Percentiles rank a stretch among this genome's conserved stretches.
Conservation (phyloP, 2,888 invertebrate genomes). For the Cheilosia impressa region DNA sequence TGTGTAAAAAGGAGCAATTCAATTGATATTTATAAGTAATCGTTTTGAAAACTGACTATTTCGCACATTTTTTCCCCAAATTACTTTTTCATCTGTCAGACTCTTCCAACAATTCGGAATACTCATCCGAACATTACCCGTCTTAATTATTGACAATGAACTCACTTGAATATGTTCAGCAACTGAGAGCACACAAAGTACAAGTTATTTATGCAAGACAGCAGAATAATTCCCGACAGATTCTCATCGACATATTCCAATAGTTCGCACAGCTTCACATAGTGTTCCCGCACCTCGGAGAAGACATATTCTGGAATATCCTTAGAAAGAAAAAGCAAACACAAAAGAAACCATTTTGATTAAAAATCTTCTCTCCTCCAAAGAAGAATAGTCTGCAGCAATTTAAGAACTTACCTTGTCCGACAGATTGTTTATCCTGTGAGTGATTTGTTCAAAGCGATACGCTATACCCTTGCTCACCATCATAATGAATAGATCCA, state of each 20-base stretch:
- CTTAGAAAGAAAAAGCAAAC: conserved; percentile 52
- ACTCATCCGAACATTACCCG: background rate
- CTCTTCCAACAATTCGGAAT: too few species aligned
- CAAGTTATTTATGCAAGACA: conserved; percentile 89
- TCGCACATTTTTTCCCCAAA: too few species aligned
- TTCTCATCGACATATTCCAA: conserved; percentile 86
- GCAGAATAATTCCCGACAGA: conserved; percentile 87
- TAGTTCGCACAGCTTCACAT: conserved; percentile 87
- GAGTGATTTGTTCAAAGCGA: conserved; percentile 87
- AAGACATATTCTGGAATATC: conserved; percentile 84
- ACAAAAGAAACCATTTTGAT: conserved; percentile 27
- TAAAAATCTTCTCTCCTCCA: conserved; percentile 37
- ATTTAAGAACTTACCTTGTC: conserved; percentile 77
- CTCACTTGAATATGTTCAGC: conserved; percentile 85
- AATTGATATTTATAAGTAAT: too few species aligned
- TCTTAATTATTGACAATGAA: conserved; percentile 30
- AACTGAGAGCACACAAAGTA: conserved; percentile 91
- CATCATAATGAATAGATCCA: conserved; percentile 89
- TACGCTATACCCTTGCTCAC: conserved; percentile 88
- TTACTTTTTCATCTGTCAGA: too few species aligned
- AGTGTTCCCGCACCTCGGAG: conserved; percentile 88
- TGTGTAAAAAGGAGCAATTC: too few species aligned
- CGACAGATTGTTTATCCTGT: conserved; percentile 78
- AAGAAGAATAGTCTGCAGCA: conserved; percentile 4
- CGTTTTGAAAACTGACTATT: too few species aligned